A percentile compares a stretch with the other conserved stretches of the same genome.
Conservation (phyloP, 2,797 vertebrate species). For the Crypturellus tataupa region DNA sequence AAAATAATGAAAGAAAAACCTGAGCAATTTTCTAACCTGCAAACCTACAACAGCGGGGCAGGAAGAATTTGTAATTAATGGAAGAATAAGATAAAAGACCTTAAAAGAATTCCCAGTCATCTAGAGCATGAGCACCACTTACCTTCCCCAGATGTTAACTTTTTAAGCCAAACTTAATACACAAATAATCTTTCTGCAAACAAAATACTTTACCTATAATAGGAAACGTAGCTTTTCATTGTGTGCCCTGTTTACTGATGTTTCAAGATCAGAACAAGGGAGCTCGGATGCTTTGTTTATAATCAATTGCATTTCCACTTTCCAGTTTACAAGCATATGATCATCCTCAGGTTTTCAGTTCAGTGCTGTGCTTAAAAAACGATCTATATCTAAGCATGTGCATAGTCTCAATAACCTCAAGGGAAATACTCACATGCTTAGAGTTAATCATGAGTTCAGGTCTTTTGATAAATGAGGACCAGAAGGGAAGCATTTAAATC, state of each 20-base stretch:
- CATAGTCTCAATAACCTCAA: background rate
- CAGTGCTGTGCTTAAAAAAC: background rate
- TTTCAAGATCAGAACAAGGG: background rate
- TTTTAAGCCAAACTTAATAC: background rate
- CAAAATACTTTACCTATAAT: background rate
- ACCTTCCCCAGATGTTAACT: background rate
- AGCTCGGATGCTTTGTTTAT: background rate
- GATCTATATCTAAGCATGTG: background rate
- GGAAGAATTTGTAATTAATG: background rate
- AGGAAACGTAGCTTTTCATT: background rate
- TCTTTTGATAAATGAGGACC: background rate
- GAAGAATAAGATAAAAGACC: background rate
- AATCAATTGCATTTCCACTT: background rate
- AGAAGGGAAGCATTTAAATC: background rate
- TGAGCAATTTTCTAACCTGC: background rate
- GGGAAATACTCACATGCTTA: background rate
- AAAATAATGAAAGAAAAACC: background rate
- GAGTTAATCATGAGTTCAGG: background rate
- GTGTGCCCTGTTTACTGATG: fast-evolving
- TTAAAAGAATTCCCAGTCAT: background rate
- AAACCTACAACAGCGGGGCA: background rate
- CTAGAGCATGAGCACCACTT: background rate
- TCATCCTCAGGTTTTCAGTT: background rate
- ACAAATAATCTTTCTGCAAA: background rate
- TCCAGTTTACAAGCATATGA: background rate